Evolutionary conservation across 2,888 invertebrate genomes (phyloP).

Genomic region (Pogonocherus hispidulus): DNA sequence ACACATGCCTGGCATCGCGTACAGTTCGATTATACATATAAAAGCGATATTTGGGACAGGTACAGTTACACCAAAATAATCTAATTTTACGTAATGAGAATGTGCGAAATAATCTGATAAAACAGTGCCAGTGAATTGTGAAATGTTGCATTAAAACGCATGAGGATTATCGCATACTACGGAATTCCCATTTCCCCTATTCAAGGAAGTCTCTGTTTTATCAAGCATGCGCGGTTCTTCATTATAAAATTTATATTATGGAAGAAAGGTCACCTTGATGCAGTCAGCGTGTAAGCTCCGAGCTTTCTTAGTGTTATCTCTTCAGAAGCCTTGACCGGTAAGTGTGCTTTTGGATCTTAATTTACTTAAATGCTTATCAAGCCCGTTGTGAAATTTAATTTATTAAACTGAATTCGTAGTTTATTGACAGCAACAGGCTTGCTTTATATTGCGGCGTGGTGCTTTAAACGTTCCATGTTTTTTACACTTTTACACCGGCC

Average conservation of each 20-base stretch:
- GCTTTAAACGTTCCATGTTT: too few species aligned
- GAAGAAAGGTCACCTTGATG: conserved; percentile 44
- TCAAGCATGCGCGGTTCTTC: conserved; percentile 40
- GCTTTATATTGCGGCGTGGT: too few species aligned
- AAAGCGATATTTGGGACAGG: not conserved
- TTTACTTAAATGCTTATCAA: not conserved
- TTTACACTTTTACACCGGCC: too few species aligned
- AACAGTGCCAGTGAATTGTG: conserved; percentile 12
- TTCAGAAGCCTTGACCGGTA: conserved; percentile 28
- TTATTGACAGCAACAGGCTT: not conserved
- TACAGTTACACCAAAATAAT: not conserved
- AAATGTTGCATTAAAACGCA: conserved; percentile 30
- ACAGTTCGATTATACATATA: not conserved
- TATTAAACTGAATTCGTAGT: not conserved
- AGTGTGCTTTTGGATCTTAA: not conserved
- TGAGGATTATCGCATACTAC: too few species aligned
- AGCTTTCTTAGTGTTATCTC: conserved; percentile 22
- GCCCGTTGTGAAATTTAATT: not conserved
- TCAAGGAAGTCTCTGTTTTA: conserved; percentile 4
- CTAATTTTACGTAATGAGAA: not conserved
- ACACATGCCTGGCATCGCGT: too few species aligned
- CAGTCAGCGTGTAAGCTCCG: conserved; percentile 23
- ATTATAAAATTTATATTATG: conserved; percentile 37
- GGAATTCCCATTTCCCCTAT: conserved; percentile 15
- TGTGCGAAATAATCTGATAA: not conserved